Conservation (phyloP, 2,797 vertebrate species). For the Labeo calbasu region DNA sequence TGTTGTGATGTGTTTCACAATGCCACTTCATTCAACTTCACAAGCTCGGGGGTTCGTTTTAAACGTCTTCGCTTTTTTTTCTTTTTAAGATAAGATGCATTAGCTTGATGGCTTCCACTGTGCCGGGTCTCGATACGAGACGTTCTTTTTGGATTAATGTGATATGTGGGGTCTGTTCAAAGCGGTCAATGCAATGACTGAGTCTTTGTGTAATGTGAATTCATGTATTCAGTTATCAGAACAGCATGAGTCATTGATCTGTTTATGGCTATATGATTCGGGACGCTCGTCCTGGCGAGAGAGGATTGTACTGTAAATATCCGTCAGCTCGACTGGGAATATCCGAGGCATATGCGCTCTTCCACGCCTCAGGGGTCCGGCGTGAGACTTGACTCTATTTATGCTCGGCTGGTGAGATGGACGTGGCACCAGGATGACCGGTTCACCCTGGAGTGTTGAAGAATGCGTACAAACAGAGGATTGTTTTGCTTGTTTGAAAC, state of each 20-base stretch:
- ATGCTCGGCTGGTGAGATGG: slow-evolving; percentile 43
- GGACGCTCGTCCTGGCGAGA: slow-evolving; percentile 46
- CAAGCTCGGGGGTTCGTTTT: slow-evolving; percentile 26
- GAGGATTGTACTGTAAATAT: slow-evolving; percentile 60
- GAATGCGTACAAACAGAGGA: slow-evolving; percentile 48
- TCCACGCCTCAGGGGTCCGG: slow-evolving; percentile 47
- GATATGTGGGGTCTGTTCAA: slow-evolving; percentile 42
- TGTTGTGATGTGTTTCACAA: slow-evolving; percentile 51
- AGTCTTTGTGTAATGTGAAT: slow-evolving; percentile 66
- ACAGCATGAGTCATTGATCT: slow-evolving; percentile 69
- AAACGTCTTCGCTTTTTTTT: slow-evolving; percentile 36
- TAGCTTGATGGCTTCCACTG: slow-evolving; percentile 45
- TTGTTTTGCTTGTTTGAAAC: slow-evolving; percentile 23
- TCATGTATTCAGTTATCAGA: slow-evolving; percentile 71
- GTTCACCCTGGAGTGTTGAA: slow-evolving; percentile 52
- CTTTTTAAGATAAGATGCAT: slow-evolving; percentile 38
- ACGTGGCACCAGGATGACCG: slow-evolving; percentile 48
- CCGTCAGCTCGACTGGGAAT: slow-evolving; percentile 52
- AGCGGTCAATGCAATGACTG: slow-evolving; percentile 62
- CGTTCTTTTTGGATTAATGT: slow-evolving; percentile 35
- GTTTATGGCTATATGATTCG: slow-evolving; percentile 61
- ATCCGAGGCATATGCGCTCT: slow-evolving; percentile 49
- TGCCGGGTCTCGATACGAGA: slow-evolving; percentile 25
- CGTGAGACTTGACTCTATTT: slow-evolving; percentile 53
- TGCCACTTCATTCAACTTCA: slow-evolving; percentile 35